Conservation (phyloP, 1,140 invertebrate species). For the Himalopsyche phryganea region DNA sequence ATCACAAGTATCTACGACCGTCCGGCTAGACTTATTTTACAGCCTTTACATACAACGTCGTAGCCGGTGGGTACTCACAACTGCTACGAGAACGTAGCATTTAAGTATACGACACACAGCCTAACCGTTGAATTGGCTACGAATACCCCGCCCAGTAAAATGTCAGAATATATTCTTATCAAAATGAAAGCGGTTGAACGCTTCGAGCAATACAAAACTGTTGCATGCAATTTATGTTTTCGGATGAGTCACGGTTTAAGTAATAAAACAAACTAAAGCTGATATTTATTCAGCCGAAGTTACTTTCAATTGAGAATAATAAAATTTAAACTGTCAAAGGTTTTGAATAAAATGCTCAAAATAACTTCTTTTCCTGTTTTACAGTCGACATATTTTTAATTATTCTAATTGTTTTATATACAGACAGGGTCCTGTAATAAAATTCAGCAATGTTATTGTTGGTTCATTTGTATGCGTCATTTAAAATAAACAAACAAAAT, state of each 20-base stretch:
- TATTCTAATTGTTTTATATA: no score
- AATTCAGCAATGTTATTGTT: no score
- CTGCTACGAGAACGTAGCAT: conserved; percentile 1
- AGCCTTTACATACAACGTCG: neutral
- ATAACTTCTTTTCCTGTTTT: no score
- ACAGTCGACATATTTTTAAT: no score
- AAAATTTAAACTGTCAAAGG: no score
- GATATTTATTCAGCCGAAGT: neutral
- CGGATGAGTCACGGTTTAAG: neutral
- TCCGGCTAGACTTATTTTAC: conserved; percentile 28
- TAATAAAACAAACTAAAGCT: neutral
- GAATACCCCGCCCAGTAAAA: neutral
- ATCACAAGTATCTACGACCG: conserved; percentile 24
- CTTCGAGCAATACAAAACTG: conserved; percentile 2
- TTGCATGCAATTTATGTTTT: neutral
- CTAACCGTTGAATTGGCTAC: conserved; percentile 12
- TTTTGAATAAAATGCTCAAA: no score
- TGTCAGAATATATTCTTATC: neutral
- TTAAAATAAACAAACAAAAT: no score
- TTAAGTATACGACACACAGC: conserved; percentile 11
- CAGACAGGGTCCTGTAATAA: no score
- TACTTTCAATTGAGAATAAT: no score
- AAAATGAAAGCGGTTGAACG: neutral
- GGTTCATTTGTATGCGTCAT: no score
- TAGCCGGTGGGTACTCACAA: neutral